Evolutionary conservation across 1,140 invertebrate species (phyloP), one percentile per base, ranked within the genome.

Genomic region (Latrodectus geometricus): DNA sequence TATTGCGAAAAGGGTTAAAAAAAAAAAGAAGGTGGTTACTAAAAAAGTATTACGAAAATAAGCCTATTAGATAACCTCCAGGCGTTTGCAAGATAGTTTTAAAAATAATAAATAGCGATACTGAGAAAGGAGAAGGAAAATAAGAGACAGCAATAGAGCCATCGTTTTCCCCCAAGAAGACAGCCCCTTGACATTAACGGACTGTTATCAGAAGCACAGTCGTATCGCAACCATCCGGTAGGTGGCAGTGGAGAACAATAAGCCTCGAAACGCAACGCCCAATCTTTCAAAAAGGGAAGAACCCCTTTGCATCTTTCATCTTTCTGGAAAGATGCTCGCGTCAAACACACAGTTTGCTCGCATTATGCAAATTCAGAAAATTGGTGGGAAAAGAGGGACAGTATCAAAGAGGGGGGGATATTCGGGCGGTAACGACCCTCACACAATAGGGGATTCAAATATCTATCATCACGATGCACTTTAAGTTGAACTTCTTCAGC

Each of bases 171-270:
- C 80, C 21, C 69, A 72, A 82, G 70, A 74, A 61, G 69, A 82
- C 80, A 82, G 70, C 70, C 70, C 80, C 69, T 73, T 82, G 80
- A 82, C 80, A 82, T 72, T 82, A 82, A 82, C 80, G 68, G 70
- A 69, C 80, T 74, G 73, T 82, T 82, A 82, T 82, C 69, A 73
- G 69, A n/a, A n/a, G 35, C 68, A 49, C 20, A 20, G 54, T 73
- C 35, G 52, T 56, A 74, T 49, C 52, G 49, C 52, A n/a, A 50
- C 35, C 69, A 54, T 73, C 54, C 80, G 68, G 11, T 82, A 82
- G 69, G 70, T 73, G 80, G 80, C 80, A 66, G 69, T n/a, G 70
- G 80, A 82, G 70, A 82, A 73, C 80, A 82, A 82, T 82, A 74
- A 72, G 21, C 48, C 54, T 70, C 61, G 35, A 80, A 80, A 49